Conservation (phyloP, 2,797 vertebrate species). For the Carapus acus region DNA sequence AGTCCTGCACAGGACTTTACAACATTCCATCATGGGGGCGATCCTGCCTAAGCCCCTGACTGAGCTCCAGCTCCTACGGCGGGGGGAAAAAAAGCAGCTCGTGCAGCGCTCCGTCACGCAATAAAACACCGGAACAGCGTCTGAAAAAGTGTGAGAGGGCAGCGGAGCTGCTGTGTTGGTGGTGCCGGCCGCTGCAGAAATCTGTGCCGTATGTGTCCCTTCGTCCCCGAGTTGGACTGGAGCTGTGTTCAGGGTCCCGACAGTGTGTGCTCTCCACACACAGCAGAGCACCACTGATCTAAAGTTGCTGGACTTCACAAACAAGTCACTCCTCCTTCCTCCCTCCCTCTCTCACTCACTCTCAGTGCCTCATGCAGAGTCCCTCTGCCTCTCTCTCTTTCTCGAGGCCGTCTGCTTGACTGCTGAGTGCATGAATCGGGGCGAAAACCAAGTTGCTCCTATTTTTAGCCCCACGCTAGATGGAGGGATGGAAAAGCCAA, state of each 20-base stretch:
- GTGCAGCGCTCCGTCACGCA: conserved; percentile 7
- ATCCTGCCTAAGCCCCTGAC: conserved; percentile 55
- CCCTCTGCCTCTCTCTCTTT: conserved; percentile 64
- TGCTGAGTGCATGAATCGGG: conserved; percentile 41
- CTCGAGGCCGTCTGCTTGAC: conserved; percentile 35
- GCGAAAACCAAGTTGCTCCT: conserved; percentile 48
- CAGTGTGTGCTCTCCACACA: conserved; percentile 43
- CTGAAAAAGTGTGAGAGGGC: neutral
- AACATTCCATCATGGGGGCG: conserved; percentile 67
- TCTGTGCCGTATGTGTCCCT: no score
- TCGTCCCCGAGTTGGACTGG: neutral
- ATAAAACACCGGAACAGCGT: conserved; percentile 7
- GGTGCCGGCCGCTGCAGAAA: conserved; percentile 18
- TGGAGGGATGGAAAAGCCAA: conserved; percentile 33
- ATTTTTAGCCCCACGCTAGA: conserved; percentile 68
- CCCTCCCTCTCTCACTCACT: conserved; percentile 19
- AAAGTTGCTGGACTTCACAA: conserved; percentile 55
- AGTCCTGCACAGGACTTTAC: conserved; percentile 37
- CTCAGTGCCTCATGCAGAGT: conserved; percentile 43
- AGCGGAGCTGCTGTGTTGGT: conserved; percentile 11
- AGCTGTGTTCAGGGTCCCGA: conserved; percentile 12
- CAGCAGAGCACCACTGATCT: conserved; percentile 45
- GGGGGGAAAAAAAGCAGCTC: conserved; percentile 32
- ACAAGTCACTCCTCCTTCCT: conserved; percentile 61
- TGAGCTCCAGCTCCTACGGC: conserved; percentile 40